Base-by-base conservation (phyloP, 2,888 invertebrate genomes). In the Phyllotreta cruciferae region DNA sequence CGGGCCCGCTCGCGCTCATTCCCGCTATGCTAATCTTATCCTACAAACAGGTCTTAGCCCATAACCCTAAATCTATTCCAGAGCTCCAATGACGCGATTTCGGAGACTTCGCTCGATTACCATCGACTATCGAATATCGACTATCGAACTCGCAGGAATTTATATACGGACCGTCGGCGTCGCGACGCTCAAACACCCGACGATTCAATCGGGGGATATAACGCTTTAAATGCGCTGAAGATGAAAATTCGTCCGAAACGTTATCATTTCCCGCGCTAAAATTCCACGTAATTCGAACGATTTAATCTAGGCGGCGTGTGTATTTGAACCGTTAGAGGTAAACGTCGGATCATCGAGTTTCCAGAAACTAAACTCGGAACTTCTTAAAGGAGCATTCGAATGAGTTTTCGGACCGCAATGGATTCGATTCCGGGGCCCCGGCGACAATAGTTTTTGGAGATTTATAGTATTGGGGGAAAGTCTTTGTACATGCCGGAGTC, bases 281-380 rank as follows among this genome's bases (percentile, higher is more conserved):
- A 24, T 24, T 24, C 24, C 24, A 24, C 24, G 24, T 24, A 24
- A 24, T 24, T 24, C 24, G 24, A 24, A 24, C 24, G 24, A 24
- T 24, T 24, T 24, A 24, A 13, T 35, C 64, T 68, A 66, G 66
- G 65, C 64, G 58, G 56, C 60, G 66, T 38, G 56, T 68, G 65
- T 66, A 60, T 66, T 47, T 11, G 44, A 53, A 63, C 62, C 54
- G 49, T 35, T 42, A 9, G 35, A 55, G 1, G 45, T 14, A 14
- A 56, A 45, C 37, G 38, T 24, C 38, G 38, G 24, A 24, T 24
- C 24, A 54, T 53, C 39, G 4, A 47, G 10, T 13, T n/a, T 8
- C 13, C 10, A 42, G 6, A 9, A 3, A 11, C 11, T 42, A 8
- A 42, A 11, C 10, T 3, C 42, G 41, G 42, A 54, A 11, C 42